Evolutionary conservation across 92 coral and sea anemone species (phyloP).

Genomic region (Zoanthus sansibaricus): DNA sequence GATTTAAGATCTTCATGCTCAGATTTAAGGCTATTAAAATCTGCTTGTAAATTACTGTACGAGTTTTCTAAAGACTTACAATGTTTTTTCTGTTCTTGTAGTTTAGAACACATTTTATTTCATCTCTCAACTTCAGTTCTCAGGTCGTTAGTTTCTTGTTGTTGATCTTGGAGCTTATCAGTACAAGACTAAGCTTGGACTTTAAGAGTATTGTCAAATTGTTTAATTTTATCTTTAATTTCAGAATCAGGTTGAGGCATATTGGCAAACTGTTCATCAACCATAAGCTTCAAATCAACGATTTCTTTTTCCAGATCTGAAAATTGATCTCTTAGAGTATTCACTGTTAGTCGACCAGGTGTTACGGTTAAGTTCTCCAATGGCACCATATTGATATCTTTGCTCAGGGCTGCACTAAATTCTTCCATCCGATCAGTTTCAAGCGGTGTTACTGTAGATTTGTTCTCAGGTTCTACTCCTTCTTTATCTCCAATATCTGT

Average conservation of each 20-base stretch:
- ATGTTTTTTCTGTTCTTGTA: slow-evolving; percentile 21
- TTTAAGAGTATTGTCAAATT: not conserved
- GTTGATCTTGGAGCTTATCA: not conserved
- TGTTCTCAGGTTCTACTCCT: too few species aligned
- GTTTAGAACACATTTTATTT: not conserved
- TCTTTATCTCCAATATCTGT: too few species aligned
- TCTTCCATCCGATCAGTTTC: not conserved
- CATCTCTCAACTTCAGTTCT: not conserved
- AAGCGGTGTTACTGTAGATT: not conserved
- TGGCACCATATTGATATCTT: not conserved
- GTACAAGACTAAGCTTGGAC: not conserved
- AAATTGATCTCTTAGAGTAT: slow-evolving; percentile 1
- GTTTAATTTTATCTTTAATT: not conserved
- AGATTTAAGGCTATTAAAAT: not conserved
- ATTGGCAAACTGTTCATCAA: not conserved
- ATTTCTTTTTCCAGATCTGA: slow-evolving; percentile 1
- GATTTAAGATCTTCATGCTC: not conserved
- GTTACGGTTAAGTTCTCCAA: not conserved
- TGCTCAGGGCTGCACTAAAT: not conserved
- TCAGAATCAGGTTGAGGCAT: not conserved
- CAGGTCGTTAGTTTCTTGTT: slow-evolving; percentile 4
- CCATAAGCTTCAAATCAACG: not conserved
- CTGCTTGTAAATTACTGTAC: not conserved
- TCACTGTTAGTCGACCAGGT: not conserved
- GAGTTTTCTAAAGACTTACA: not conserved